phyloP scores from a whole-genome alignment of 1,140 invertebrate genomes.

The Odontomachus brunneus region DNA sequence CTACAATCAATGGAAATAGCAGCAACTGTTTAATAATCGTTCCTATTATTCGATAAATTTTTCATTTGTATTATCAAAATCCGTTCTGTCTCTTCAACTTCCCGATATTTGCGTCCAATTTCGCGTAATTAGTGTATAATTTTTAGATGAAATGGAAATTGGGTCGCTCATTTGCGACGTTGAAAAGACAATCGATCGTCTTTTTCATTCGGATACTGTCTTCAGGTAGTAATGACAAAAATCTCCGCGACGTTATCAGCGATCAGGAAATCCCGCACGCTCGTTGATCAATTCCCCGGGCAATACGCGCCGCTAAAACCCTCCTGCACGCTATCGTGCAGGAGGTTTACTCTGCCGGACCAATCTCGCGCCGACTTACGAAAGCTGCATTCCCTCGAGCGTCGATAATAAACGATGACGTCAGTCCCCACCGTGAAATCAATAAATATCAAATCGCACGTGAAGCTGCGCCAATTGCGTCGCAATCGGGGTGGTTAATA shows the following conservation, averaged over 20 bases:
- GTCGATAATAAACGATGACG: conserved; percentile 59
- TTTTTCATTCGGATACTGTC: background rate
- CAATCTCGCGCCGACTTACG: conserved; percentile 56
- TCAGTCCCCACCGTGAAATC: conserved; percentile 49
- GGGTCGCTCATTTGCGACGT: too few species aligned
- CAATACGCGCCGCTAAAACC: conserved; percentile 45
- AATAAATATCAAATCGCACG: conserved; percentile 60
- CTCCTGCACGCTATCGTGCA: conserved; percentile 31
- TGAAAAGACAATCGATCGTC: background rate
- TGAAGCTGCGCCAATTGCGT: conserved; percentile 55
- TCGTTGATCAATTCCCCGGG: conserved; percentile 46
- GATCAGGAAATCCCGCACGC: conserved; percentile 6
- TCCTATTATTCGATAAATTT: too few species aligned
- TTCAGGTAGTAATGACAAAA: too few species aligned
- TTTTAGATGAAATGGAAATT: too few species aligned
- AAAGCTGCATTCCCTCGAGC: conserved; percentile 51
- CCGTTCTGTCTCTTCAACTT: too few species aligned
- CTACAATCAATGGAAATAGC: too few species aligned
- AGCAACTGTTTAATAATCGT: too few species aligned
- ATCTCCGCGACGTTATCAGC: background rate
- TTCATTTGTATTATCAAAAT: too few species aligned
- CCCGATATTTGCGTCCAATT: too few species aligned
- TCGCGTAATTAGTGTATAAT: too few species aligned
- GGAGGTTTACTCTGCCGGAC: conserved; percentile 32
- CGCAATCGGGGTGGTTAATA: conserved; percentile 42